Evolutionary conservation across 2,888 invertebrate genomes (phyloP).

Genomic region (Thysanoteuthis rhombus): DNA sequence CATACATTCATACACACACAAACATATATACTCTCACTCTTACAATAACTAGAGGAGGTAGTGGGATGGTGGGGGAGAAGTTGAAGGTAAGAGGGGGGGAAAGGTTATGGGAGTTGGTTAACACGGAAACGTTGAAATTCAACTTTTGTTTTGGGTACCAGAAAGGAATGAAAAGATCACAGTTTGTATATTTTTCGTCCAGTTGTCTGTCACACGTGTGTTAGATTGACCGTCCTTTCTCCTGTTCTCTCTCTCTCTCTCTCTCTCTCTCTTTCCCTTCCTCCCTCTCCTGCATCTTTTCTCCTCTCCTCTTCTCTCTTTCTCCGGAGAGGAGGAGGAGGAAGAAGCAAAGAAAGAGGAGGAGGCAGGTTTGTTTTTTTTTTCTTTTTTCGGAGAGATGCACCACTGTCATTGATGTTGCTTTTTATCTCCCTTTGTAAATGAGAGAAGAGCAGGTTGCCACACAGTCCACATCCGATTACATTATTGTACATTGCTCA

Average conservation of each 20-base stretch:
- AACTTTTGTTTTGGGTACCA: neutral
- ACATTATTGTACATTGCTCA: constrained; percentile 59
- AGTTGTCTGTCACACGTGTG: neutral
- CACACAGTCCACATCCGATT: constrained; percentile 35
- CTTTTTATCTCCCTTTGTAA: neutral
- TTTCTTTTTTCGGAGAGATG: too few species aligned
- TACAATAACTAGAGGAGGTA: neutral
- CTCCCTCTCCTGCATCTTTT: neutral
- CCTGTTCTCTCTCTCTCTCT: neutral
- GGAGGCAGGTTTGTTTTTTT: neutral
- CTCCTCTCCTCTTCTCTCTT: neutral
- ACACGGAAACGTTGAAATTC: neutral
- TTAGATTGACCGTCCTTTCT: neutral
- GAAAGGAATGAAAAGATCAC: constrained; percentile 27
- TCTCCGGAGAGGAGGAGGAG: neutral
- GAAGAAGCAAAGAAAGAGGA: neutral
- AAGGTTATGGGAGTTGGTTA: neutral
- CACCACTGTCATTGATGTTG: neutral
- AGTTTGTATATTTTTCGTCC: constrained; percentile 21
- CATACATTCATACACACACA: neutral
- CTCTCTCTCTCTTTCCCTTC: neutral
- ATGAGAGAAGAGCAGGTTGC: constrained; percentile 1
- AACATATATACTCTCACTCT: neutral
- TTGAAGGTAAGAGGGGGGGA: neutral
- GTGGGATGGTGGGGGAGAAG: neutral